Evolutionary conservation across 2,888 invertebrate species (phyloP).

Genomic region (Poecilus cupreus): DNA sequence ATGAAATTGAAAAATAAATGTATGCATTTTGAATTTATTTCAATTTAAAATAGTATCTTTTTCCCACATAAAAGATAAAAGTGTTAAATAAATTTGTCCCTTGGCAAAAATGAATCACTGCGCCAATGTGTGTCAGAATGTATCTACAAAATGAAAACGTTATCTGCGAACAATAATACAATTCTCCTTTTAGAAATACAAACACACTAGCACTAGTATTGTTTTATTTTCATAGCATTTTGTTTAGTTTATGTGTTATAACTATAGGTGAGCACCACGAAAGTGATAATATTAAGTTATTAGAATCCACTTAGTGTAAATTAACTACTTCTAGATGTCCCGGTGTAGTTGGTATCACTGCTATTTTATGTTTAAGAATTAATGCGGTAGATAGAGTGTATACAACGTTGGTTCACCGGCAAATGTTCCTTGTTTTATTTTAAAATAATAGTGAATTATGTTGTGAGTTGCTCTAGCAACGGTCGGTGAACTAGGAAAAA

Average conservation of each 20-base stretch:
- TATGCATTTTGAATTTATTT: constrained; percentile 7
- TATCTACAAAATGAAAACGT: constrained; percentile 2
- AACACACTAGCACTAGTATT: not conserved
- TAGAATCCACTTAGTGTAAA: not conserved
- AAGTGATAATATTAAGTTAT: not conserved
- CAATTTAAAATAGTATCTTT: constrained; percentile 12
- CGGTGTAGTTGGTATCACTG: not conserved
- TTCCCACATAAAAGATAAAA: constrained; percentile 12
- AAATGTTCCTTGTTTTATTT: not conserved
- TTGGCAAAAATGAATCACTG: constrained; percentile 7
- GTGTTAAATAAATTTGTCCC: constrained; percentile 16
- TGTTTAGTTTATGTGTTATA: constrained; percentile 13
- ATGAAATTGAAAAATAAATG: not conserved
- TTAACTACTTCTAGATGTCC: not conserved
- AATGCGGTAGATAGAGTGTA: not conserved
- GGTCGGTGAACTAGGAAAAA: not conserved
- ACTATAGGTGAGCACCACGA: constrained; percentile 13
- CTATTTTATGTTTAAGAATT: not conserved
- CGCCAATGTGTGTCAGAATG: constrained; percentile 7
- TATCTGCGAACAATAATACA: constrained; percentile 27
- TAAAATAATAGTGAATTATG: not conserved
- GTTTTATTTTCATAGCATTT: constrained; percentile 18
- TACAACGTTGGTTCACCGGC: not conserved
- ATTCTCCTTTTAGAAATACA: constrained; percentile 15
- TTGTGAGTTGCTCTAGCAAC: not conserved